Evolutionary conservation across 2,888 invertebrate genomes (phyloP), one percentile per base, ranked within the genome.

Genomic region (Rhogogaster chlorosoma): DNA sequence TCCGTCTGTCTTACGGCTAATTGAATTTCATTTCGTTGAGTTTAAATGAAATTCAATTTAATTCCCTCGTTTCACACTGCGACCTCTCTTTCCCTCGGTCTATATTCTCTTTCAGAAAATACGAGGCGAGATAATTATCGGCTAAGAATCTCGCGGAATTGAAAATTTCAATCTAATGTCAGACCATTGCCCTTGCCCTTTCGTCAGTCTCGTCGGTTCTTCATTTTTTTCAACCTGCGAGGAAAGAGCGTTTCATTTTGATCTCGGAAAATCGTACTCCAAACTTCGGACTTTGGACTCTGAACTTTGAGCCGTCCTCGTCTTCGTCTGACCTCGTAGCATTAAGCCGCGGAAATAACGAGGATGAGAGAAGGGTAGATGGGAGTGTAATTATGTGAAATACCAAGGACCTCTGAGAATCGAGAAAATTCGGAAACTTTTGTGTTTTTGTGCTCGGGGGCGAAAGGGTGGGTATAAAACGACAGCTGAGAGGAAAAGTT

Each of bases 261-360:
- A 45, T 61, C 22, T 18, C 18, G 5, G 49, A n/a, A 49, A 61
- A 26, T 61, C 38, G 32, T n/a, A 70, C 36, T 71, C 36, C 0
- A 22, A 36, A n/a, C 38, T 71, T 53, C 7, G 7, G n/a, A 18
- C 36, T 38, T 70, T 36, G 29, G 1, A 12, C 64, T 64, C 29
- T 64, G 36, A 71, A 38, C 36, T 71, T n/a, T 32, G 38, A n/a
- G 15, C 12, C n/a, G n/a, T n/a, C 22, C 9, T 26, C 1, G 12
- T 26, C 12, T 61, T 71, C 18, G 36, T 38, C 18, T 15, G 4
- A 38, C 18, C 36, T 15, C 6, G 6, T 71, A 18, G 9, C 18
- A 71, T 71, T 36, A 71, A 84, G 80, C 26, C 73, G 83, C 71
- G 70, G 67, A 77, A 61, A 85, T 77, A 83, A 85, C 83, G 86